These are phyloP conservation scores for Pseudococcus viburni DNA, from an alignment of 2,888 invertebrate species.

Conservation along the genomic window DNA sequence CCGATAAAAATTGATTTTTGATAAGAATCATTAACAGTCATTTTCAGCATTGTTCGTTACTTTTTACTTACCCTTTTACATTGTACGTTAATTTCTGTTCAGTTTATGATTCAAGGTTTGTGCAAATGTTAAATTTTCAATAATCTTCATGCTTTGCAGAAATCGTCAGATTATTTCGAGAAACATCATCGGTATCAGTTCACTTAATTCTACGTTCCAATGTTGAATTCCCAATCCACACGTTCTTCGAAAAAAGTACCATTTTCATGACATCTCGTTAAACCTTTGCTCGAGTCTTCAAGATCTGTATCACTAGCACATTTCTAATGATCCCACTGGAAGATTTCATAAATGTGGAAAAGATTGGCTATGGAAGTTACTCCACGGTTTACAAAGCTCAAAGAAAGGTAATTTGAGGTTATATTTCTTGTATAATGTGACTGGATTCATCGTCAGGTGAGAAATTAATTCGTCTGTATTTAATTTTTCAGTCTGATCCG, in stretches of 20 bases:
- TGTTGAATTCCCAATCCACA: background rate
- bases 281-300: background rate
- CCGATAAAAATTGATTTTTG: too few relatives aligned
- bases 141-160: background rate
- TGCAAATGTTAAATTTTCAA: background rate
- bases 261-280: background rate
- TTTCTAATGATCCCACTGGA: conserved; percentile 54
- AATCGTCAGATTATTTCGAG: background rate
- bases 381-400: conserved; percentile 87
- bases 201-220: background rate
- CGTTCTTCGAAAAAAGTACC: background rate
- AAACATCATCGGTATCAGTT: background rate
- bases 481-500: conserved; percentile 74
- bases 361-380: conserved; percentile 86
- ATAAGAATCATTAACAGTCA: too few relatives aligned
- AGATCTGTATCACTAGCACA: background rate
- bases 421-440: background rate
- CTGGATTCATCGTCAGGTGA: background rate
- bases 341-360: conserved; percentile 81
- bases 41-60: too few relatives aligned
- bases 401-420: conserved; percentile 75
- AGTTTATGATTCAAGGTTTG: too few relatives aligned
- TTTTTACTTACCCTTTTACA: too few relatives aligned
- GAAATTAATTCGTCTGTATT: conserved; percentile 44
- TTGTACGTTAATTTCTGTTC: too few relatives aligned